Evolutionary conservation across 2,113 vertebrate genomes (phyloP).

Genomic region (Leiothrix lutea): DNA sequence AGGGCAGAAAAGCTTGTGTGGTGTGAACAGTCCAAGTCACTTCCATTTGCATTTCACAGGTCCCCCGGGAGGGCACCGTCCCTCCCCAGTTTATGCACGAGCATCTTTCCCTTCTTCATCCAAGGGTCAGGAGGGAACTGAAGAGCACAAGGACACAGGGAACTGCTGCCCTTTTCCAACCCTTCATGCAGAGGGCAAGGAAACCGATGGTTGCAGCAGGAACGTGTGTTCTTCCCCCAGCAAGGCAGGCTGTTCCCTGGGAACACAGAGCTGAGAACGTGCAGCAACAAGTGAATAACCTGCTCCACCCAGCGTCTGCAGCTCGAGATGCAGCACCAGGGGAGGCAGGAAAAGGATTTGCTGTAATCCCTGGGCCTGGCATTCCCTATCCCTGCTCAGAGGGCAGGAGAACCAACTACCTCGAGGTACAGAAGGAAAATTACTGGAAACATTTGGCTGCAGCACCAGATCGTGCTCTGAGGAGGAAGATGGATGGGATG

Average conservation of each 20-base stretch:
- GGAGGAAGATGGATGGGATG: background rate
- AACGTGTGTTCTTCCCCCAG: fast-evolving
- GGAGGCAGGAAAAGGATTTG: fast-evolving
- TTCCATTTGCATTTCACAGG: background rate
- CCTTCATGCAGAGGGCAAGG: background rate
- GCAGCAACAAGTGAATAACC: background rate
- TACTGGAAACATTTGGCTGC: background rate
- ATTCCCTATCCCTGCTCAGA: background rate
- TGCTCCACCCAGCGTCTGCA: background rate
- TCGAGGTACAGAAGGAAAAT: background rate
- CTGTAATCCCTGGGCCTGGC: fast-evolving
- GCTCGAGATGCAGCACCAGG: fast-evolving
- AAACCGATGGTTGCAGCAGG: fast-evolving
- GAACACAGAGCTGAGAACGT: fast-evolving
- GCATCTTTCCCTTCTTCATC: background rate
- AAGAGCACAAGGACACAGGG: background rate
- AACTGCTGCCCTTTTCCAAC: background rate
- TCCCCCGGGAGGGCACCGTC: background rate
- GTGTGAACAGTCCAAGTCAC: background rate
- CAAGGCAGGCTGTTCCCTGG: fast-evolving
- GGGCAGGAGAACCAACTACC: background rate
- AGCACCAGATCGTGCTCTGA: fast-evolving
- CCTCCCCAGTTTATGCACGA: fast-evolving
- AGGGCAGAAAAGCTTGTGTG: fast-evolving
- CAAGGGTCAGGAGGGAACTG: background rate